Evolutionary conservation across 2,888 invertebrate species (phyloP).

Genomic region (Orgyia antiqua): DNA sequence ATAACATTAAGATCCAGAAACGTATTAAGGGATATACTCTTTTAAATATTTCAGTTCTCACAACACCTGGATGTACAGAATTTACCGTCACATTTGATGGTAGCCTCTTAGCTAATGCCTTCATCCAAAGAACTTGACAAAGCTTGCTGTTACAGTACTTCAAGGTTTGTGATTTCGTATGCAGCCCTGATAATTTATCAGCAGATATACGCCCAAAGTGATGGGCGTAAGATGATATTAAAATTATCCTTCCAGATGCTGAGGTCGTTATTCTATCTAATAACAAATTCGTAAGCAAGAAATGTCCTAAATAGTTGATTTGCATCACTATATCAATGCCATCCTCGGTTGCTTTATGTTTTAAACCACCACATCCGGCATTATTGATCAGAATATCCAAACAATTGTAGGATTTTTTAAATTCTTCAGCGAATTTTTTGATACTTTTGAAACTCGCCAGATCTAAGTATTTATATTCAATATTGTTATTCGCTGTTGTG

Average conservation of each 20-base stretch:
- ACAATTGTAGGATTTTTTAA: slow-evolving; percentile 65
- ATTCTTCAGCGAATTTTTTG: slow-evolving; percentile 78
- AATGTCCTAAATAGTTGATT: slow-evolving; percentile 84
- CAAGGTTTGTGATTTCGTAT: slow-evolving; percentile 34
- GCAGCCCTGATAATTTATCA: slow-evolving; percentile 29
- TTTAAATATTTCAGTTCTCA: slow-evolving; percentile 87
- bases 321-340: slow-evolving; percentile 81
- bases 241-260: slow-evolving; percentile 59
- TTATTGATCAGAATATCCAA: slow-evolving; percentile 82
- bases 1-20: slow-evolving; percentile 71
- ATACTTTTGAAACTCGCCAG: slow-evolving; percentile 71
- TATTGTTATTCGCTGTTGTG: slow-evolving; percentile 82
- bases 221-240: slow-evolving; percentile 57
- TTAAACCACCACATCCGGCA: slow-evolving; percentile 70
- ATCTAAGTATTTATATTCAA: slow-evolving; percentile 78
- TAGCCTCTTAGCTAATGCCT: slow-evolving; percentile 52
- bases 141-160: slow-evolving; percentile 70
- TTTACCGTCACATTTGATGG: slow-evolving; percentile 84
- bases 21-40: slow-evolving; percentile 61
- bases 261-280: slow-evolving; percentile 60
- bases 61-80: slow-evolving; percentile 89
- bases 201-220: slow-evolving; percentile 59
- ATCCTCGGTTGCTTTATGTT: slow-evolving; percentile 68
- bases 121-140: slow-evolving; percentile 56
- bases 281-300: slow-evolving; percentile 83